Evolutionary conservation across 2,888 invertebrate genomes (phyloP).

Genomic region (Leucoptera coffeella): DNA sequence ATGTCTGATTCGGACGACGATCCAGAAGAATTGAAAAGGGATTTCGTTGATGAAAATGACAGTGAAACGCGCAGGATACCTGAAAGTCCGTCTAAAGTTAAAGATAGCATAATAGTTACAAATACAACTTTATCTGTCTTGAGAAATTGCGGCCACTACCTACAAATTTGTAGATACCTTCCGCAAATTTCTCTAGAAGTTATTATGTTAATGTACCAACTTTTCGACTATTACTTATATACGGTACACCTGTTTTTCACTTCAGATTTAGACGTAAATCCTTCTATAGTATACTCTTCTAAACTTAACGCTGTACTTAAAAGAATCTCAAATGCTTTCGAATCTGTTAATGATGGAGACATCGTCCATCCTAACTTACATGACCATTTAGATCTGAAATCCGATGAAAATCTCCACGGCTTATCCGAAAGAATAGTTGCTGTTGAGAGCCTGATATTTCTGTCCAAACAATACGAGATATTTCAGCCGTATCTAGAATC

Average conservation of each 20-base stretch:
- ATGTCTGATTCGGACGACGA: slow-evolving; percentile 55
- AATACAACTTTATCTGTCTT: slow-evolving; percentile 89
- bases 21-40: slow-evolving; percentile 63
- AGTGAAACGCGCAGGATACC: slow-evolving; percentile 13
- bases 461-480: slow-evolving; percentile 80
- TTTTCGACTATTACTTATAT: slow-evolving; percentile 91
- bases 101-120: slow-evolving; percentile 65
- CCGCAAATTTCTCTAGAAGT: slow-evolving; percentile 89
- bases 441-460: slow-evolving; percentile 86
- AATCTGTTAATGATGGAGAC: slow-evolving; percentile 24
- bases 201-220: slow-evolving; percentile 82
- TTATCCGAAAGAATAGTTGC: slow-evolving; percentile 83
- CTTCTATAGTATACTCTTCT: slow-evolving; percentile 54
- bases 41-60: slow-evolving; percentile 64
- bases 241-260: slow-evolving; percentile 84
- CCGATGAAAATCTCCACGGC: slow-evolving; percentile 71
- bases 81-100: slow-evolving; percentile 27
- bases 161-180: slow-evolving; percentile 86
- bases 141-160: slow-evolving; percentile 83
- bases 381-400: slow-evolving; percentile 21
- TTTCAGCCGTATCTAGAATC: slow-evolving; percentile 81
- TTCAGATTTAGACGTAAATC: slow-evolving; percentile 58
- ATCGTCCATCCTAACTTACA: slow-evolving; percentile 19
- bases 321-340: slow-evolving; percentile 70
- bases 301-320: slow-evolving; percentile 71